Percentiles rank a stretch among this genome's conserved stretches.
Conservation (phyloP, 2,888 invertebrate genomes). For the Xanthia togata region DNA sequence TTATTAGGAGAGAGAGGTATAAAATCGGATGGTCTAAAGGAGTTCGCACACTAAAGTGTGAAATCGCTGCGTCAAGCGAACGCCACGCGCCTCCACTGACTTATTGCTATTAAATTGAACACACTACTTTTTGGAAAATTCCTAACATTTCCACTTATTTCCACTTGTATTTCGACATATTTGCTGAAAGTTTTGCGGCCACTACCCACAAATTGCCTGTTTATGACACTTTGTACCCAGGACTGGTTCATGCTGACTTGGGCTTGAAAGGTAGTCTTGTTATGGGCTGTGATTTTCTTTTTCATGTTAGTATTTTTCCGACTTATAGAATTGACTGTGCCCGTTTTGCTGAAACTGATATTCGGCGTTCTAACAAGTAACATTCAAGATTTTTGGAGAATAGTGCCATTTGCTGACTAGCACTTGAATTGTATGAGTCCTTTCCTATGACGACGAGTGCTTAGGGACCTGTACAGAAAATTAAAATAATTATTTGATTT, state of each 20-base stretch:
- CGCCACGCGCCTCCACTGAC: constrained; percentile 71
- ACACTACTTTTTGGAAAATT: constrained; percentile 73
- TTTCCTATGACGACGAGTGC: neutral
- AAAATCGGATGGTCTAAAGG: constrained; percentile 69
- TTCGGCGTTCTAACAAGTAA: constrained; percentile 5
- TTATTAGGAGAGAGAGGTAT: constrained; percentile 11
- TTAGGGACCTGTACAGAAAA: neutral
- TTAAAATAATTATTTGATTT: neutral
- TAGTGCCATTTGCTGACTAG: neutral
- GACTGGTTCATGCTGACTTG: constrained; percentile 34
- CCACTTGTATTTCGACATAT: constrained; percentile 61
- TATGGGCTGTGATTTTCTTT: constrained; percentile 23
- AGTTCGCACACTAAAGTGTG: constrained; percentile 65
- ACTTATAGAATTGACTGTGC: constrained; percentile 15
- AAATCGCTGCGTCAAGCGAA: constrained; percentile 78
- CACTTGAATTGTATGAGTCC: neutral
- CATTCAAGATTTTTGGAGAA: constrained; percentile 1
- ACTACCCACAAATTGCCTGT: constrained; percentile 38
- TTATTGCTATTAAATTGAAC: constrained; percentile 84
- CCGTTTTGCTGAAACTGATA: constrained; percentile 41
- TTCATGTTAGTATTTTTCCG: constrained; percentile 29
- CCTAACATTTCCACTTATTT: constrained; percentile 62
- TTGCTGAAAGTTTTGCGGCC: constrained; percentile 54
- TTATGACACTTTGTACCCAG: constrained; percentile 40
- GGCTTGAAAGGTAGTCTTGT: neutral